Conservation (phyloP, 2,888 invertebrate species). For the Hydroisotoma schaefferi region DNA sequence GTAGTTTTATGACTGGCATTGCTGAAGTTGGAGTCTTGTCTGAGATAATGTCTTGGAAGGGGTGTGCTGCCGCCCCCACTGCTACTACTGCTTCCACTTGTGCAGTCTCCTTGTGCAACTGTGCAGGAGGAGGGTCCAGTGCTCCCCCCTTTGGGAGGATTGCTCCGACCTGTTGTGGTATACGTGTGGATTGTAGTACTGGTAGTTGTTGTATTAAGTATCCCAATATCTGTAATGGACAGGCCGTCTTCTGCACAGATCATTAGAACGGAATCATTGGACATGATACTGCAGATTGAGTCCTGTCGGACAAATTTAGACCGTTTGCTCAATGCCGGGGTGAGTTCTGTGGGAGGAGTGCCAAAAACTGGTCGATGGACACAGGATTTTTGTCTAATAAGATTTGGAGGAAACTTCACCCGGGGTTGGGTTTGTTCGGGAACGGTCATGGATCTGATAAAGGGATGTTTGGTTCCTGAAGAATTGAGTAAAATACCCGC, state of each 20-base stretch:
- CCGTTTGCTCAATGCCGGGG: conserved; percentile 36
- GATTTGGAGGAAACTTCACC: conserved; percentile 48
- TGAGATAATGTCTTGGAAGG: conserved; percentile 32
- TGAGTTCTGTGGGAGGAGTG: conserved; percentile 21
- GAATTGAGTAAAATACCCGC: not conserved
- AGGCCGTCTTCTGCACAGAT: conserved; percentile 45
- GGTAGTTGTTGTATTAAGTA: conserved; percentile 3
- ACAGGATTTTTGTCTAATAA: conserved; percentile 45
- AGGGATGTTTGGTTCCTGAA: conserved; percentile 40
- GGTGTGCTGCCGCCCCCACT: conserved; percentile 21
- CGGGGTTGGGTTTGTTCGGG: conserved; percentile 47
- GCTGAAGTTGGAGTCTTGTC: conserved; percentile 49
- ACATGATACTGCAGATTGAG: conserved; percentile 46
- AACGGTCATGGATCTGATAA: conserved; percentile 45
- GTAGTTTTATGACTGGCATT: conserved; percentile 48
- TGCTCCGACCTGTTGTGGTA: not conserved
- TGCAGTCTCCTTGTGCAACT: conserved; percentile 18
- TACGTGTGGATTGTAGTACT: not conserved
- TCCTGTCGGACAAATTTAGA: conserved; percentile 47
- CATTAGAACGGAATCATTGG: conserved; percentile 47
- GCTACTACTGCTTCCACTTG: conserved; percentile 12
- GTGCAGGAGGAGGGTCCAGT: conserved; percentile 12
- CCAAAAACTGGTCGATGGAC: conserved; percentile 25
- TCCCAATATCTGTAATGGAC: conserved; percentile 26
- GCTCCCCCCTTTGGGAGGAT: not conserved